These are phyloP conservation scores for Erynnis tages DNA, from an alignment of 2,888 invertebrate species.

Conservation along the genomic window DNA sequence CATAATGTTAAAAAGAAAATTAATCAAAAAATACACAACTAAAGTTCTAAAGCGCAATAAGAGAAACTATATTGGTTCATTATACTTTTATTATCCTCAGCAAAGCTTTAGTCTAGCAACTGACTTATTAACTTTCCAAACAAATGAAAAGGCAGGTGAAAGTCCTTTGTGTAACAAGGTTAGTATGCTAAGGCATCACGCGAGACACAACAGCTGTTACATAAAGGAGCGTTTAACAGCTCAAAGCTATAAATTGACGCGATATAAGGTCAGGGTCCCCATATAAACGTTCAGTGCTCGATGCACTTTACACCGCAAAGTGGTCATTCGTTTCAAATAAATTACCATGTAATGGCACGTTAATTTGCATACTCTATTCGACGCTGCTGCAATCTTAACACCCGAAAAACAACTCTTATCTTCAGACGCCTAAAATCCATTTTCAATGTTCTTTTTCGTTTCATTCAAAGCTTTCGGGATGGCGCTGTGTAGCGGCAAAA, in stretches of 20 bases:
- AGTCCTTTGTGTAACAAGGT: conserved; percentile 65
- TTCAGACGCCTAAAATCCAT: conserved; percentile 37
- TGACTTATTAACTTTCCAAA: conserved; percentile 34
- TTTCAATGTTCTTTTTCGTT: conserved; percentile 41
- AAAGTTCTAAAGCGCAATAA: no score
- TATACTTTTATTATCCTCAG: no score
- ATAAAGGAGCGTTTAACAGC: conserved; percentile 73
- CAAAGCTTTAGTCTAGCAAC: conserved; percentile 28
- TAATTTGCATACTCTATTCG: conserved; percentile 78
- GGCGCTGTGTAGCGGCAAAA: conserved; percentile 55
- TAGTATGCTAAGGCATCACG: conserved; percentile 60
- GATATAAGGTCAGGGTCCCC: conserved; percentile 81
- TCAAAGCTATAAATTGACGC: conserved; percentile 76
- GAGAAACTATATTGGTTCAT: no score
- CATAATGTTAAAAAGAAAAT: no score
- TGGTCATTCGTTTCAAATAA: conserved; percentile 82
- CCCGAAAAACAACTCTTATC: conserved; percentile 53
- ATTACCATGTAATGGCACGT: conserved; percentile 80
- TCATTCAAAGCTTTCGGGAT: conserved; percentile 71
- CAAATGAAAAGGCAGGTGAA: conserved; percentile 58
- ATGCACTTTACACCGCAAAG: conserved; percentile 79
- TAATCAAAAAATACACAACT: no score
- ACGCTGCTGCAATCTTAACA: conserved; percentile 42
- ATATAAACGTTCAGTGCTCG: conserved; percentile 74
- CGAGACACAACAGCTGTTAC: conserved; percentile 73